A percentile compares a stretch with the other conserved stretches of the same genome.
Evolutionary conservation across 2,888 invertebrate species (phyloP).

Genomic region (Amphipoea oculea): DNA sequence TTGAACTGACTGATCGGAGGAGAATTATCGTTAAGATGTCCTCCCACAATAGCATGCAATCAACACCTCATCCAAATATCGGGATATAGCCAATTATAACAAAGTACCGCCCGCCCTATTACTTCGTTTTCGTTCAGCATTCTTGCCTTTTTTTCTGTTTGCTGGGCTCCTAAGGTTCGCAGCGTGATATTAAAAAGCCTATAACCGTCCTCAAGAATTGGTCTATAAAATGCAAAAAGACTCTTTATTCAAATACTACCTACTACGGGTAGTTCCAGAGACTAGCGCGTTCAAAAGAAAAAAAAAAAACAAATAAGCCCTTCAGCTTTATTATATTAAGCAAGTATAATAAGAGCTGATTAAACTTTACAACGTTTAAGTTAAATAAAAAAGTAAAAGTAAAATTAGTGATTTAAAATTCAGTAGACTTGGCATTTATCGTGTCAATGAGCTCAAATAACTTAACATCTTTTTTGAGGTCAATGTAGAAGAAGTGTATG

Average conservation of each 20-base stretch:
- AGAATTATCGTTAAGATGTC: background rate
- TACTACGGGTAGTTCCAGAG: background rate
- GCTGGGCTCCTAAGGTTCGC: too few relatives aligned
- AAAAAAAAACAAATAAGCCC: background rate
- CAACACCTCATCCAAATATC: background rate
- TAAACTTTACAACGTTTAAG: background rate
- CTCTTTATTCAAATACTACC: too few relatives aligned
- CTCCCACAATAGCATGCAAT: background rate
- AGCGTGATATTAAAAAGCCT: too few relatives aligned
- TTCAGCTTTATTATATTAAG: background rate
- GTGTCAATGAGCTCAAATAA: constrained; percentile 48
- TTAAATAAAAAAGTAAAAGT: background rate
- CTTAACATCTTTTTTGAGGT: constrained; percentile 41
- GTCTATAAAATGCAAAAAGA: background rate
- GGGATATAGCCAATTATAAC: background rate
- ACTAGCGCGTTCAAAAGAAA: background rate
- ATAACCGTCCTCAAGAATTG: background rate
- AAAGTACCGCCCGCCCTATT: background rate
- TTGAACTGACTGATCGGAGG: background rate
- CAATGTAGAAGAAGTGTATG: constrained; percentile 41
- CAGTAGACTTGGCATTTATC: constrained; percentile 56
- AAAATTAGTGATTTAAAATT: constrained; percentile 20
- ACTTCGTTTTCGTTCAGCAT: too few relatives aligned
- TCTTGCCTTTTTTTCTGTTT: too few relatives aligned
- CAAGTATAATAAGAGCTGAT: background rate